A percentile compares a stretch with the other conserved stretches of the same genome.
Conservation (phyloP, 2,113 vertebrate genomes). For the Phaethornis superciliosus region DNA sequence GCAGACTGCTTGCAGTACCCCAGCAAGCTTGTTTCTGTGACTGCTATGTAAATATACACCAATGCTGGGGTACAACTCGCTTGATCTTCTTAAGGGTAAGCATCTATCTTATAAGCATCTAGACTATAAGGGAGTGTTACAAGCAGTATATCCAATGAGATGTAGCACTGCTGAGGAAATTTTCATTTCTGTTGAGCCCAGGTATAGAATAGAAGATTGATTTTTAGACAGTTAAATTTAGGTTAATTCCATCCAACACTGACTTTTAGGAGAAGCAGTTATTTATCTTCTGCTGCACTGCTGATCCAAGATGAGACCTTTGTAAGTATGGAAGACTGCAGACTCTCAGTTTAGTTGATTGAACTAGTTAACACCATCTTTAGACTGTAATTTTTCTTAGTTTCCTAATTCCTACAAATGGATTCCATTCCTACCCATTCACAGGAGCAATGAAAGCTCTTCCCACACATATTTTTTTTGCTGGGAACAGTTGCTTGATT, state of each 20-base stretch:
- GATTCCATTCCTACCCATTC: neutral
- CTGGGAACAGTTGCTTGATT: neutral
- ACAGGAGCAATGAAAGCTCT: neutral
- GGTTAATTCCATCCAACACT: neutral
- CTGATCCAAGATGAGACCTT: neutral
- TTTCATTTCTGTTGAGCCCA: neutral
- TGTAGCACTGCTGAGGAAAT: neutral
- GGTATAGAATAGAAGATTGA: neutral
- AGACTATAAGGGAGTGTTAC: neutral
- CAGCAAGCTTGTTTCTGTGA: neutral
- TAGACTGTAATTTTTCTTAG: neutral
- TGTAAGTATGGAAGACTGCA: neutral
- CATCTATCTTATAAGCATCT: neutral
- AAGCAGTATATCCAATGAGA: neutral
- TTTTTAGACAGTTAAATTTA: neutral
- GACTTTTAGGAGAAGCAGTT: conserved; percentile 7
- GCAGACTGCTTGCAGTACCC: neutral
- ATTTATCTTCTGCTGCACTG: neutral
- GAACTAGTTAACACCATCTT: neutral
- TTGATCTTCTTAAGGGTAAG: neutral
- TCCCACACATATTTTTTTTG: no score
- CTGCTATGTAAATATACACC: neutral
- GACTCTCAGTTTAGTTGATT: neutral
- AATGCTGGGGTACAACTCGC: rapidly evolving
- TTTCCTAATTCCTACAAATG: neutral